Conservation (phyloP, 2,888 invertebrate genomes). For the Polydrusus cervinus region DNA sequence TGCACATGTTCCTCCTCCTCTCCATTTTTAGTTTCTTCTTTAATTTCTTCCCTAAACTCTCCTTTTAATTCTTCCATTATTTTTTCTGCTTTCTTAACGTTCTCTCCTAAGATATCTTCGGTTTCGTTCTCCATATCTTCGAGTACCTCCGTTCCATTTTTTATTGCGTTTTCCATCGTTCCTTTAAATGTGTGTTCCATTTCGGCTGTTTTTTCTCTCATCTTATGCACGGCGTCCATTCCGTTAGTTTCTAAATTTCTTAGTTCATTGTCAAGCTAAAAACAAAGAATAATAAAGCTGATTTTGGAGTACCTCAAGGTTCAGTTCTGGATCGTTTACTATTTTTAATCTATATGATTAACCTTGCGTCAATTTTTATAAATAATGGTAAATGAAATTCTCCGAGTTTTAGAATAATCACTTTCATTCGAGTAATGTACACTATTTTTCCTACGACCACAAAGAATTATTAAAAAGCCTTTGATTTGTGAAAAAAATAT, state of each 20-base stretch:
- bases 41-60: slow-evolving; percentile 58
- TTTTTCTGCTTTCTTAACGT: slow-evolving; percentile 59
- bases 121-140: slow-evolving; percentile 62
- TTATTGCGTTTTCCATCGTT: slow-evolving; percentile 57
- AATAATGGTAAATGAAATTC: no score
- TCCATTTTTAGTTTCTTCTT: slow-evolving; percentile 67
- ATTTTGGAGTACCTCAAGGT: no score
- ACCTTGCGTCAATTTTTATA: no score
- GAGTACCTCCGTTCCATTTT: slow-evolving; percentile 59
- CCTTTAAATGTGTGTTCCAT: slow-evolving; percentile 55
- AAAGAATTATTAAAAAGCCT: no score
- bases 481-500: no score
- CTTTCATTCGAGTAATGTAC: no score
- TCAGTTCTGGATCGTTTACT: no score
- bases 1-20: slow-evolving; percentile 14
- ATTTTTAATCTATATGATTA: no score
- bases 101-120: slow-evolving; percentile 62
- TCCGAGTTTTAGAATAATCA: no score
- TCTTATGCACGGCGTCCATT: slow-evolving; percentile 15
- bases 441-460: no score
- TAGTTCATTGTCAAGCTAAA: slow-evolving; percentile 26
- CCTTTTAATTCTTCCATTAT: slow-evolving; percentile 62
- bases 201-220: slow-evolving; percentile 17
- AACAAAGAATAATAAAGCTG: slow-evolving; percentile 9
- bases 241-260: slow-evolving; percentile 37